A percentile compares a stretch with the other conserved stretches of the same genome.
These are phyloP conservation scores for Bufotes viridis DNA, from an alignment of 2,797 vertebrate genomes.

Conservation along the genomic window DNA sequence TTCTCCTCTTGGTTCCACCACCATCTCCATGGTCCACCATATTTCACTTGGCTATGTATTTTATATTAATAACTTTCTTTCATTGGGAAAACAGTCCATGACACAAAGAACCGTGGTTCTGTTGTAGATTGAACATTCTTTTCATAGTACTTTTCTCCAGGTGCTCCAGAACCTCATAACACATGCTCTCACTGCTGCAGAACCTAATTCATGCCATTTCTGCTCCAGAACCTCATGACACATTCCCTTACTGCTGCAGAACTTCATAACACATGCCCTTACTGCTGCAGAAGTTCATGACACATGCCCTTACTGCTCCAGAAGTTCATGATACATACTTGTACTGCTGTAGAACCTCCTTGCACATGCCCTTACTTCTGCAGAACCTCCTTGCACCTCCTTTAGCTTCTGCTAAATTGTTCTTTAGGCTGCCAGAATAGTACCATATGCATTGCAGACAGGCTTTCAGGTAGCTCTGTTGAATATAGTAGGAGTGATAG, in stretches of 20 bases:
- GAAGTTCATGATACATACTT: neutral
- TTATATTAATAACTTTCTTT: neutral
- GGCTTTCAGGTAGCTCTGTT: no score
- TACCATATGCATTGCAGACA: no score
- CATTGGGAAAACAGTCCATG: no score
- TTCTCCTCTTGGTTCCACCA: no score
- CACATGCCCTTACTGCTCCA: neutral
- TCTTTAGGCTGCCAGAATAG: no score
- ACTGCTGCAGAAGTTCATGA: neutral
- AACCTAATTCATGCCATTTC: neutral
- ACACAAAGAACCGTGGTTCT: neutral
- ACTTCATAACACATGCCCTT: neutral
- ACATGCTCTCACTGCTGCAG: neutral
- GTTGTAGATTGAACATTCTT: neutral
- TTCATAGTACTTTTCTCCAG: neutral
- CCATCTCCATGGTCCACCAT: no score
- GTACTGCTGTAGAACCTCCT: neutral
- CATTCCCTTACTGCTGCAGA: neutral
- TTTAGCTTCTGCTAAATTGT: neutral
- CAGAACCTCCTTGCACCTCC: no score
- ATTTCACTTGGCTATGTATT: neutral
- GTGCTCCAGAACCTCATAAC: neutral
- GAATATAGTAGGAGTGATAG: no score
- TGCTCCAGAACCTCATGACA: neutral
- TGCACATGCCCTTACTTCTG: neutral